phyloP scores from a whole-genome alignment of 2,113 vertebrate genomes.

The Mormoops blainvillei region DNA sequence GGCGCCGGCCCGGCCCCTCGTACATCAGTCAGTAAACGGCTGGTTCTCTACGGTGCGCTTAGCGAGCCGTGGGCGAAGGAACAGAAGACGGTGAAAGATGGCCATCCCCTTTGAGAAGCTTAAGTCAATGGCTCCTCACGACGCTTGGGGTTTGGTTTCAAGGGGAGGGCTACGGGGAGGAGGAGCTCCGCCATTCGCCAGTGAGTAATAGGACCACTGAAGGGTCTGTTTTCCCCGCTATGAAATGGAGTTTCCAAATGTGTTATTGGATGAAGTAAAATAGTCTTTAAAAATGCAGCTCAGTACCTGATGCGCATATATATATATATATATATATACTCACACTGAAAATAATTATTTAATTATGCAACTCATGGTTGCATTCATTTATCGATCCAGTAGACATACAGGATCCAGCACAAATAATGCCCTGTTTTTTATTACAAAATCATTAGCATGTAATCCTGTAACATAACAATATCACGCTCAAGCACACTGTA shows the following conservation, averaged over 20 bases:
- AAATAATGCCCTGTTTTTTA: no score
- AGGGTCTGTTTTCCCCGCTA: not conserved
- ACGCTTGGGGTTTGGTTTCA: not conserved
- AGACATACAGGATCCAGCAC: not conserved
- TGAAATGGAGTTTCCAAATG: not conserved
- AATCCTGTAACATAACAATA: no score
- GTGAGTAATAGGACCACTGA: not conserved
- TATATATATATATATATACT: no score
- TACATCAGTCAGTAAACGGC: not conserved
- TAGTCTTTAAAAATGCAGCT: not conserved
- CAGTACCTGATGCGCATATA: not conserved
- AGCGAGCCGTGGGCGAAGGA: not conserved
- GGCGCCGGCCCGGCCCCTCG: not conserved
- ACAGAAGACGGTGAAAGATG: not conserved
- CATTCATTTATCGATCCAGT: not conserved
- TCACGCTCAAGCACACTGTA: no score
- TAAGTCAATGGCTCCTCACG: not conserved
- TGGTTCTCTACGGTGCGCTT: not conserved
- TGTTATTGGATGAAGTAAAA: not conserved
- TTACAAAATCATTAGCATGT: no score
- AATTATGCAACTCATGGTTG: not conserved
- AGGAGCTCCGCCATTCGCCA: not conserved
- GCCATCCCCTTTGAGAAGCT: not conserved
- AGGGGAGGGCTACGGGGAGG: rapidly evolving
- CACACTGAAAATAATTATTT: not conserved